Conservation (phyloP, 2,888 invertebrate species). For the Malthinus seriepunctatus region DNA sequence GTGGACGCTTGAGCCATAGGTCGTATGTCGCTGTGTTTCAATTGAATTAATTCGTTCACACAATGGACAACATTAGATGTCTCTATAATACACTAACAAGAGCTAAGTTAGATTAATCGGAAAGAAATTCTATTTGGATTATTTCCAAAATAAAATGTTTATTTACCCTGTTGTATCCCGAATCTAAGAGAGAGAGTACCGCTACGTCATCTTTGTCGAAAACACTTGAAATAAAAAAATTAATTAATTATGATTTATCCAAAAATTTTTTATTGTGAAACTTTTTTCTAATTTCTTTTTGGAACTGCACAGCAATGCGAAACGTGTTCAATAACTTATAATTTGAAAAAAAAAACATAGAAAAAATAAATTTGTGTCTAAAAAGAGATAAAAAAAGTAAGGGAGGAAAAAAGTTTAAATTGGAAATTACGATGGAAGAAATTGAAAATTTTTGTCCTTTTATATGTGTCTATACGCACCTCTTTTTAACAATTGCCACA, state of each 20-base stretch:
- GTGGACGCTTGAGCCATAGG: constrained; percentile 79
- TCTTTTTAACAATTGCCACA: constrained; percentile 84
- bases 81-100: constrained; percentile 68
- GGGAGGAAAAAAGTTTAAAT: constrained; percentile 3
- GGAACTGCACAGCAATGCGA: not conserved
- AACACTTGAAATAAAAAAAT: constrained; percentile 65
- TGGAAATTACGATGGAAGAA: constrained; percentile 6
- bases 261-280: not conserved
- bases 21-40: constrained; percentile 77
- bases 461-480: constrained; percentile 61
- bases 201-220: constrained; percentile 83
- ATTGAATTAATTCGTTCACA: constrained; percentile 73
- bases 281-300: not conserved
- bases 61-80: constrained; percentile 65
- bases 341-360: not conserved
- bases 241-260: not conserved
- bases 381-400: not conserved
- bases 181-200: constrained; percentile 75
- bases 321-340: no score
- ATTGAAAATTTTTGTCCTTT: constrained; percentile 8
- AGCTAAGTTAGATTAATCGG: constrained; percentile 19
- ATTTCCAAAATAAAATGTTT: constrained; percentile 7
- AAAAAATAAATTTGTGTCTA: not conserved
- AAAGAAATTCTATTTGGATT: not conserved
- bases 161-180: constrained; percentile 88